Evolutionary conservation across 2,797 vertebrate species (phyloP), one percentile per base, ranked within the genome.

Genomic region (Kryptopterus vitreolus): DNA sequence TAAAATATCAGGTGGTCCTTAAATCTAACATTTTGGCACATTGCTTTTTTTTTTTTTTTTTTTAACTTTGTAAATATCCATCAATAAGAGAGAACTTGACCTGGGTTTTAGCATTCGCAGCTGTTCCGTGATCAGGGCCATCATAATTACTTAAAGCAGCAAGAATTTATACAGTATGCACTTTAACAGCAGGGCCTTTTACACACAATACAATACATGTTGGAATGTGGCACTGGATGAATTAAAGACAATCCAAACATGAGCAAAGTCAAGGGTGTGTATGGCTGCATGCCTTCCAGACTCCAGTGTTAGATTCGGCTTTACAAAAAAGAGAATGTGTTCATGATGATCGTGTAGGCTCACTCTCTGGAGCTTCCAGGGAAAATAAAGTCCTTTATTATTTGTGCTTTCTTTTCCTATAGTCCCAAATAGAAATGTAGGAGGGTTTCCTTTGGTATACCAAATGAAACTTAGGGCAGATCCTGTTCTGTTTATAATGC

Each of bases 101-200:
- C 80, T 77, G 58, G 55, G 69, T 70, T 85, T 87, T 63, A 53
- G 79, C 33, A 26, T 63, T 78, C 76, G 61, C 31, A 86, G 74
- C 81, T 79, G 78, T 55, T 82, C 70, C 80, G 75, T 78, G 65
- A 31, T 65, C 63, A 81, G 57, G 62, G 69, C 52, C 58, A 48
- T 83, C 61, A n/a, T 29, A 63, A 53, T 77, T 50, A 22, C 52
- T 81, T 77, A 79, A 82, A 87, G 83, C 84, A 84, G 80, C 77
- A 85, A 53, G 33, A 78, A 72, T 62, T 53, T 81, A 73, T 77
- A 84, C 81, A 84, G 78, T 77, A 83, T 74, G 77, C 43, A 80
- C 33, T 90, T 91, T 87, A 91, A 90, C 90, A 89, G 89, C 86
- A 90, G 88, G 88, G 86, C 88, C 68, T 84, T 88, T 77, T 89